Evolutionary conservation across 2,888 invertebrate genomes (phyloP).

Genomic region (Idaea biselata): DNA sequence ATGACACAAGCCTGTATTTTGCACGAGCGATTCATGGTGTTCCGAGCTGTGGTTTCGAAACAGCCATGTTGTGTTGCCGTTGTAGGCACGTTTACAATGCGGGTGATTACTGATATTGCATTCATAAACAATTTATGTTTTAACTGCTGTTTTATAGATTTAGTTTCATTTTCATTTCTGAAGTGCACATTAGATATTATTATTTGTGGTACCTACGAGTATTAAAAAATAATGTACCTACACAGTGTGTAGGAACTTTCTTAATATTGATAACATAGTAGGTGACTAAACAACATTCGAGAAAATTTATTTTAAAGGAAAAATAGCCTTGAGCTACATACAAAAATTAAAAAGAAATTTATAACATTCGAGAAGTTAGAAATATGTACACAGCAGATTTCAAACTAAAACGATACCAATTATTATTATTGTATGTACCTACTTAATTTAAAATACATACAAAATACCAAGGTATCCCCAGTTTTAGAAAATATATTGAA

Average conservation of each 20-base stretch:
- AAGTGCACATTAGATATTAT: neutral
- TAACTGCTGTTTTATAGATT: slow-evolving; percentile 40
- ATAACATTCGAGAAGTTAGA: neutral
- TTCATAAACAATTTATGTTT: slow-evolving; percentile 43
- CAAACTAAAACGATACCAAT: neutral
- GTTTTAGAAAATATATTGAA: slow-evolving; percentile 10
- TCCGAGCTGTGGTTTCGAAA: slow-evolving; percentile 46
- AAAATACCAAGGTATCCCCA: too few relatives aligned
- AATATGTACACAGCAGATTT: neutral
- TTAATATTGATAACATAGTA: neutral
- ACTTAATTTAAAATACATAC: too few relatives aligned
- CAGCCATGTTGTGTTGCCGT: slow-evolving; percentile 54
- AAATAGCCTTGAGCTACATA: too few relatives aligned
- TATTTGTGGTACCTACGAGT: neutral
- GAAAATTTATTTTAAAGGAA: too few relatives aligned
- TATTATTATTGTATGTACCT: neutral
- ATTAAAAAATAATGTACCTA: too few relatives aligned
- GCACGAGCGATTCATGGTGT: slow-evolving; percentile 34
- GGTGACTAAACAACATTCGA: neutral
- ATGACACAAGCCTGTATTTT: slow-evolving; percentile 25
- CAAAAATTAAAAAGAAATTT: too few relatives aligned
- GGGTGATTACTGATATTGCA: slow-evolving; percentile 71
- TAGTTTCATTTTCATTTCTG: slow-evolving; percentile 18
- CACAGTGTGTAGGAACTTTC: too few relatives aligned
- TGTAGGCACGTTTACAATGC: slow-evolving; percentile 62